phyloP scores from a whole-genome alignment of 2,888 invertebrate genomes.

The Crepidodera aurea region DNA sequence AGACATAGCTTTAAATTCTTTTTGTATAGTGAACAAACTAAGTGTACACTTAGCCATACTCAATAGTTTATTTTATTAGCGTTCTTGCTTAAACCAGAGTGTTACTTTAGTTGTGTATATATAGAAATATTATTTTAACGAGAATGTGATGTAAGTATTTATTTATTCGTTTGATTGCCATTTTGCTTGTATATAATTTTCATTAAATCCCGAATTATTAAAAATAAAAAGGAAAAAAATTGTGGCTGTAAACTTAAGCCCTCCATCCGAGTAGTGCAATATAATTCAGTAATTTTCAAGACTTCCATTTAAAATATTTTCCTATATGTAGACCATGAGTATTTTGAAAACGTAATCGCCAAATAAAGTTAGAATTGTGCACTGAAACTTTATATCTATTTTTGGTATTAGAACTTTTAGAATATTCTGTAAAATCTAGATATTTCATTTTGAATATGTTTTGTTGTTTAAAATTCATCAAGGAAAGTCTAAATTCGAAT shows the following conservation, averaged over 20 bases:
- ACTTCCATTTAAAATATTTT: slow-evolving; percentile 1
- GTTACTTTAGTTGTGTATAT: slow-evolving; percentile 27
- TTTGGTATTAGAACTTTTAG: not conserved
- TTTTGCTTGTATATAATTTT: slow-evolving; percentile 38
- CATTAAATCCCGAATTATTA: slow-evolving; percentile 37
- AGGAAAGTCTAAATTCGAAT: too few relatives aligned
- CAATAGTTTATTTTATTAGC: not conserved
- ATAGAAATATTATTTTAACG: slow-evolving; percentile 30
- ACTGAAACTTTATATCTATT: not conserved
- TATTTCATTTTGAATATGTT: too few relatives aligned
- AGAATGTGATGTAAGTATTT: slow-evolving; percentile 37
- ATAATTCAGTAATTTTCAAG: slow-evolving; percentile 30
- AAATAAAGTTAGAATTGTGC: not conserved
- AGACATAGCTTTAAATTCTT: slow-evolving; percentile 38
- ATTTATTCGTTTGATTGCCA: slow-evolving; percentile 34
- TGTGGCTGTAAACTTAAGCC: slow-evolving; percentile 47
- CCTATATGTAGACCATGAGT: not conserved
- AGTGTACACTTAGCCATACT: not conserved
- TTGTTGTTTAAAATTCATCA: too few relatives aligned
- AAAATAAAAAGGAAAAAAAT: slow-evolving; percentile 31
- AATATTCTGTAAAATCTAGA: too few relatives aligned
- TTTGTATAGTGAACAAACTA: slow-evolving; percentile 7
- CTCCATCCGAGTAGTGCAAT: slow-evolving; percentile 50
- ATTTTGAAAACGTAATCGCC: not conserved
- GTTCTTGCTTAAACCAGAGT: slow-evolving; percentile 4